Evolutionary conservation across 2,797 vertebrate species (phyloP).

Genomic region (Hemitrygon akajei): DNA sequence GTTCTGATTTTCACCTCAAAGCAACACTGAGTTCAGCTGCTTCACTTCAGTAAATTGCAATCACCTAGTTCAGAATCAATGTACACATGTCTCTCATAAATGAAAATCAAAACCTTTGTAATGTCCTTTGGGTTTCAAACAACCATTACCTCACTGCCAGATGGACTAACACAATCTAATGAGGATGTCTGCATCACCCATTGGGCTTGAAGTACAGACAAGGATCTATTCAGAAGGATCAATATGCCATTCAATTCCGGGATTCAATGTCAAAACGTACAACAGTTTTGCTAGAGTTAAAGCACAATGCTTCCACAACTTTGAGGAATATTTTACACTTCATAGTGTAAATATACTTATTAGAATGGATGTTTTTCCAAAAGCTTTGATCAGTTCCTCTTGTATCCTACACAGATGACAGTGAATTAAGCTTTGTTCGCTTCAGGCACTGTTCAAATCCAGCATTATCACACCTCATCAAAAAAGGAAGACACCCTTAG

Average conservation of each 20-base stretch:
- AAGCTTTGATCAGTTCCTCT: not conserved
- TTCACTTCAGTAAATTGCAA: constrained; percentile 44
- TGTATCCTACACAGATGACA: not conserved
- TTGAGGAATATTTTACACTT: not conserved
- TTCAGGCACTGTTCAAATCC: not conserved
- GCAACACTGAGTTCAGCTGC: constrained; percentile 26
- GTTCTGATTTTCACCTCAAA: constrained; percentile 35
- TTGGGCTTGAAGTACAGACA: constrained; percentile 46
- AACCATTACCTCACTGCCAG: constrained; percentile 45
- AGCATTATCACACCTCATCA: not conserved
- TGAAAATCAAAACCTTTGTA: constrained; percentile 45
- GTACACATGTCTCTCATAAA: constrained; percentile 47
- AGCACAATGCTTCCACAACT: not conserved
- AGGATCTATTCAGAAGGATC: constrained; percentile 50
- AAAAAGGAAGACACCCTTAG: not conserved
- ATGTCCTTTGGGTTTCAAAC: constrained; percentile 42
- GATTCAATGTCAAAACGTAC: constrained; percentile 18
- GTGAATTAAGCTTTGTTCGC: not conserved
- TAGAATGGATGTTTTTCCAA: not conserved
- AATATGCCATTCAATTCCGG: constrained; percentile 43
- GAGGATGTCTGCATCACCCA: constrained; percentile 46
- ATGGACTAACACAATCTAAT: constrained; percentile 44
- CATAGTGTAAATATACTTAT: not conserved
- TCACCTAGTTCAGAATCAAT: constrained; percentile 46
- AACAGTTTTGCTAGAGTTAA: not conserved